Conservation (phyloP, 35 echinoderm and acorn worm species). For the Amphiura filiformis region DNA sequence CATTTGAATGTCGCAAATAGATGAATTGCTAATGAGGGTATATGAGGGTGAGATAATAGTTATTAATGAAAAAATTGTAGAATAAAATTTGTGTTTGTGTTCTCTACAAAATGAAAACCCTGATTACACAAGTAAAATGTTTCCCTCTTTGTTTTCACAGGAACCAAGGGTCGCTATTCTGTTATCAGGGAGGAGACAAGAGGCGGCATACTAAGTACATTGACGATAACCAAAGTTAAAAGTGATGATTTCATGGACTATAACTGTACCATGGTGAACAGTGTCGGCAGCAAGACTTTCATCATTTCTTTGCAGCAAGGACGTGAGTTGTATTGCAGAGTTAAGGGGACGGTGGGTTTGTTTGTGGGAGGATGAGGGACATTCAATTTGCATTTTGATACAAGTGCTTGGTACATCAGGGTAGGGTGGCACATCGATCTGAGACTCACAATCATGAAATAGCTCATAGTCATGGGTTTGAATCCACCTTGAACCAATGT, state of each 20-base stretch:
- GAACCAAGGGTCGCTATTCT: constrained; percentile 46
- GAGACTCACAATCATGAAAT: too few relatives aligned
- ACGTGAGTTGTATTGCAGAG: constrained; percentile 63
- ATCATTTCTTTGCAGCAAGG: constrained; percentile 66
- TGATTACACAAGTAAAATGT: background rate
- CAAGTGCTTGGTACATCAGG: too few relatives aligned
- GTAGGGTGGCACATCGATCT: too few relatives aligned
- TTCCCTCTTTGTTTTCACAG: constrained; percentile 18
- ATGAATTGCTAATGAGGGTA: too few relatives aligned
- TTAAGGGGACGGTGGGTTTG: background rate
- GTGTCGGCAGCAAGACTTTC: constrained; percentile 37
- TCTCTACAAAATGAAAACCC: too few relatives aligned
- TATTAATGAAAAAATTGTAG: background rate
- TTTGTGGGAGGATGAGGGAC: background rate
- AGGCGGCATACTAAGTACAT: constrained; percentile 50
- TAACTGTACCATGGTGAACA: constrained; percentile 84
- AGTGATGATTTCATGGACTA: constrained; percentile 62
- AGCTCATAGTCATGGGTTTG: too few relatives aligned
- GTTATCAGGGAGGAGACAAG: constrained; percentile 25
- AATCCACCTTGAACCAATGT: too few relatives aligned
- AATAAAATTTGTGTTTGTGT: constrained; percentile 7
- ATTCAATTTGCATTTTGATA: background rate
- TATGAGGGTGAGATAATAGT: background rate
- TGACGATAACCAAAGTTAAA: constrained; percentile 52
- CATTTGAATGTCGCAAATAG: too few relatives aligned